These are phyloP conservation scores for Odiellus spinosus DNA, from an alignment of 2,888 invertebrate genomes.

Conservation along the genomic window DNA sequence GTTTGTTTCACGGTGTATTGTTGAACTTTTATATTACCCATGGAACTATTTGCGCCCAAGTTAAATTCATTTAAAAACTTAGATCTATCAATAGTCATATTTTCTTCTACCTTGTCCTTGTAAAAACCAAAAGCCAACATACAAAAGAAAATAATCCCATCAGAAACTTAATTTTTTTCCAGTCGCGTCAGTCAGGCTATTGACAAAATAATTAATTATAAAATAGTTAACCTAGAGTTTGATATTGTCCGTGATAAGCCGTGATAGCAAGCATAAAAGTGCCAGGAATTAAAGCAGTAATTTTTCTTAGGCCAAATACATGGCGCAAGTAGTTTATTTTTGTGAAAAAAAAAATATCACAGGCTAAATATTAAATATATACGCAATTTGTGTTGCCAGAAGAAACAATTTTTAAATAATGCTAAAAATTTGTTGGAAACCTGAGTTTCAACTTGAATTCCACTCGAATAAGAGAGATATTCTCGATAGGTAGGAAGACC, in stretches of 20 bases:
- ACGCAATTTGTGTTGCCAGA: slow-evolving; percentile 9
- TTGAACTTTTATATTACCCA: slow-evolving; percentile 86
- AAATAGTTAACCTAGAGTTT: background rate
- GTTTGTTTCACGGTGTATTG: slow-evolving; percentile 89
- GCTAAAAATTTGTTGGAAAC: background rate
- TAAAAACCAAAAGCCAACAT: slow-evolving; percentile 73
- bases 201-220: slow-evolving; percentile 42
- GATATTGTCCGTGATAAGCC: slow-evolving; percentile 38
- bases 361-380: slow-evolving; percentile 24
- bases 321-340: slow-evolving; percentile 61
- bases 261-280: slow-evolving; percentile 69
- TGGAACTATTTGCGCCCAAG: slow-evolving; percentile 69
- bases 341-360: slow-evolving; percentile 47
- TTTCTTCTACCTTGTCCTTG: slow-evolving; percentile 47
- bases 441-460: slow-evolving; percentile 31
- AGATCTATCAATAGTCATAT: too few relatives aligned
- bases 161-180: slow-evolving; percentile 44
- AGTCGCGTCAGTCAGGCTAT: slow-evolving; percentile 48
- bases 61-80: too few relatives aligned
- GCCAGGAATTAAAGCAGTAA: slow-evolving; percentile 60
- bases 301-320: slow-evolving; percentile 88
- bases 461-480: slow-evolving; percentile 32
- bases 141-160: slow-evolving; percentile 78
- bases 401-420: slow-evolving; percentile 1
- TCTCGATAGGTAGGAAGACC: slow-evolving; percentile 51